Evolutionary conservation across 2,113 vertebrate genomes (phyloP).

Genomic region (Pipra filicauda): DNA sequence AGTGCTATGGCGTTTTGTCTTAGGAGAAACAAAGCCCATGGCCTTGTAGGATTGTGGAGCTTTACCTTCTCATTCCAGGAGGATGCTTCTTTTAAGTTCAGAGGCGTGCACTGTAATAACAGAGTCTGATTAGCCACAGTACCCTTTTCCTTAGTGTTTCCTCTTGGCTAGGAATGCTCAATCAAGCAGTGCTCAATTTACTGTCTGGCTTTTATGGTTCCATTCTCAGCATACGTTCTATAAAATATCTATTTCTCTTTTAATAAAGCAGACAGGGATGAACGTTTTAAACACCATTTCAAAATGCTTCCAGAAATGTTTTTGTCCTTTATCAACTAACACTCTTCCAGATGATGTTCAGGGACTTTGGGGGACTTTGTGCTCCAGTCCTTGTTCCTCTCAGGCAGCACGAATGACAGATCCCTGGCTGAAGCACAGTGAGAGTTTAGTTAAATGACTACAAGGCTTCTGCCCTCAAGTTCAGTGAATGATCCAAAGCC

Average conservation of each 20-base stretch:
- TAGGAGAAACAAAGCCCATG: not conserved
- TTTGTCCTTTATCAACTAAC: not conserved
- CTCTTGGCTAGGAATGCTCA: not conserved
- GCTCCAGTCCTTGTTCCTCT: not conserved
- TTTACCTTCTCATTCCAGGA: not conserved
- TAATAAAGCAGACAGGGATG: not conserved
- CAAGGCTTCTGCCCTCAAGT: not conserved
- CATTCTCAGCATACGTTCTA: not conserved
- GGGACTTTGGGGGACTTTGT: not conserved
- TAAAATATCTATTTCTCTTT: not conserved
- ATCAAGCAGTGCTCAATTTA: not conserved
- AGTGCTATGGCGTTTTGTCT: not conserved
- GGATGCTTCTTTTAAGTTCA: not conserved
- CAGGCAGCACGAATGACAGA: not conserved
- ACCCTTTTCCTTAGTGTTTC: not conserved
- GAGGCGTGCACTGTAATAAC: not conserved
- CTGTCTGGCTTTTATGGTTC: not conserved
- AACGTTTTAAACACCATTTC: not conserved
- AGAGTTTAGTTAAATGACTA: not conserved
- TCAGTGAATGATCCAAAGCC: not conserved
- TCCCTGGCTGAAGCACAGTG: not conserved
- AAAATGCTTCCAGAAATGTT: not conserved
- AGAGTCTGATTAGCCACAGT: not conserved
- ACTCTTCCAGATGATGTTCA: not conserved
- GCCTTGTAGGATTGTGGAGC: not conserved